Evolutionary conservation across 1,140 invertebrate genomes (phyloP), one percentile per base, ranked within the genome.

Genomic region (Batillaria attramentaria): DNA sequence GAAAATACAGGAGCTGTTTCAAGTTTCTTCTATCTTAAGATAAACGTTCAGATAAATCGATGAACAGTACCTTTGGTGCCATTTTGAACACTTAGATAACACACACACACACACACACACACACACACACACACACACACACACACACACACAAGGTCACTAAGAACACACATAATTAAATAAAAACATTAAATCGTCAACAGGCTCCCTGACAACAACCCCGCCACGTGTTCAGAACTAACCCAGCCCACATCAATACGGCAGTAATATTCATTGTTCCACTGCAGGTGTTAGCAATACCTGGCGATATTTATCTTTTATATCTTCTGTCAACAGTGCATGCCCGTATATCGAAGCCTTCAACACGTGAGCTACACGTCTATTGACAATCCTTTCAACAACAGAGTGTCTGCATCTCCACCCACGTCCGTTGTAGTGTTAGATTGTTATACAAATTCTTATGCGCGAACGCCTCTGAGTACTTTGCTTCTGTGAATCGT

Each of bases 111-210:
- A 60, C 57, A 60, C 57, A 5, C 57, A 60, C 57, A n/a, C 57
- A 8, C 57, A n/a, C 57, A 60, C 57, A 60, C 57, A n/a, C 57
- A 60, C 57, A 60, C 57, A n/a, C 57, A 60, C 57, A n/a, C 57
- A 8, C 57, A n/a, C 57, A 60, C 57, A 5, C 57, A 60, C 57
- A 60, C 57, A 60, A 20, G 24, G 24, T n/a, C 57, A 8, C 57
- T n/a, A 20, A 60, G 24, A 8, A 8, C 57, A 60, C 57, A 60
- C 57, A 60, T 31, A 60, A 20, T n/a, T 31, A 60, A 20, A 60
- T 31, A 60, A 6, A 60, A 20, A 60, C 57, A 60, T 31, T n/a
- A 20, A 60, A 20, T n/a, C 57, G 24, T 31, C 24, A 20, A 60
- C 57, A 60, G 24, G 31, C 57, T 6, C 57, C 24, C 57, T n/a